Evolutionary conservation across 2,113 vertebrate species (phyloP).

Genomic region (Tricholaema leucomelas): DNA sequence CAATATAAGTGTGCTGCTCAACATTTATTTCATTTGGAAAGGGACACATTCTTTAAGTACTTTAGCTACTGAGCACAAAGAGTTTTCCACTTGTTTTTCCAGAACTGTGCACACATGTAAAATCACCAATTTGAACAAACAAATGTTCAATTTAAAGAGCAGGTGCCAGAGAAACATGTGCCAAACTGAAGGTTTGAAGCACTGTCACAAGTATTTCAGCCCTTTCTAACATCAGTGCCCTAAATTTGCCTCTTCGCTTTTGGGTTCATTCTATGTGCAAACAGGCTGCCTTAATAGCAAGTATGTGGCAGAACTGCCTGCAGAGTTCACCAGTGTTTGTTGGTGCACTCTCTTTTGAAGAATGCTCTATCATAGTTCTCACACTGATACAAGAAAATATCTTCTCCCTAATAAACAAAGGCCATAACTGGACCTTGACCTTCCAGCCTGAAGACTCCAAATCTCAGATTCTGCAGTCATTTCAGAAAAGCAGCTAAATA

Average conservation of each 20-base stretch:
- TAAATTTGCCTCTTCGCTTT: neutral
- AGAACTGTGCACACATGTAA: neutral
- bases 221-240: neutral
- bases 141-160: neutral
- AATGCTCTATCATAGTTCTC: neutral
- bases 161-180: neutral
- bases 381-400: accelerated
- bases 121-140: neutral
- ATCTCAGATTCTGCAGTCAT: neutral
- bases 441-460: neutral
- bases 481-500: neutral
- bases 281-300: neutral
- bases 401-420: neutral
- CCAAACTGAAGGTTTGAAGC: neutral
- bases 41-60: conserved; percentile 10
- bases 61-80: conserved; percentile 4
- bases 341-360: neutral
- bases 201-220: neutral
- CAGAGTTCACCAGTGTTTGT: neutral
- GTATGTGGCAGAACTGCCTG: neutral
- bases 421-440: neutral
- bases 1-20: conserved; percentile 23
- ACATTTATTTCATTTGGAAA: conserved; percentile 59
- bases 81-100: neutral
- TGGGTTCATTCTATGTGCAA: neutral